These are phyloP conservation scores for Folsomia manolachei DNA, from an alignment of 2,888 invertebrate species.

Conservation along the genomic window DNA sequence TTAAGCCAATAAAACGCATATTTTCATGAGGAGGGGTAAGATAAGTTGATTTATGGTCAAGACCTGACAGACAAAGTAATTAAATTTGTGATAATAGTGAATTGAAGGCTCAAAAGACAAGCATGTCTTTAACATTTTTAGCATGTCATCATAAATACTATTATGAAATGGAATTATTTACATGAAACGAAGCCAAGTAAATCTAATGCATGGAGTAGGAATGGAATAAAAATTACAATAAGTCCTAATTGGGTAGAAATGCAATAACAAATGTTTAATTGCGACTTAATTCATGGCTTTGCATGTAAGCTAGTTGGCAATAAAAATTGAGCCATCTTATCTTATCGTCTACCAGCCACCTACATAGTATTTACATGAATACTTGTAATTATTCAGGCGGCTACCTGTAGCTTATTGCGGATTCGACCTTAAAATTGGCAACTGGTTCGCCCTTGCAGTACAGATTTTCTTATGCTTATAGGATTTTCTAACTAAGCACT, in stretches of 20 bases:
- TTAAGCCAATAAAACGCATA: too few relatives aligned
- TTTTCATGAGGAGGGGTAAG: not conserved
- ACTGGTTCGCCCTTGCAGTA: too few relatives aligned
- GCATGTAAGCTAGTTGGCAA: not conserved
- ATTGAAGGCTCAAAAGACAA: not conserved
- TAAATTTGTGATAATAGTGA: not conserved
- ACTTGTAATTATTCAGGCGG: too few relatives aligned
- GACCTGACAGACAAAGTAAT: not conserved
- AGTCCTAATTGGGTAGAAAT: constrained; percentile 8
- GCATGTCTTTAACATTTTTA: not conserved
- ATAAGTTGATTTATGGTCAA: not conserved
- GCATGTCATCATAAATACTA: not conserved
- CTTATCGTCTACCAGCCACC: too few relatives aligned
- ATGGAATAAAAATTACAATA: not conserved
- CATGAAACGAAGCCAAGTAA: too few relatives aligned
- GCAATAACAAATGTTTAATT: not conserved
- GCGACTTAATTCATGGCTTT: not conserved
- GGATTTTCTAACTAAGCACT: too few relatives aligned
- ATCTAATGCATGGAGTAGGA: not conserved
- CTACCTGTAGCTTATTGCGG: too few relatives aligned
- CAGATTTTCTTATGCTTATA: too few relatives aligned
- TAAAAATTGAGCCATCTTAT: not conserved
- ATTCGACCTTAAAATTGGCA: too few relatives aligned
- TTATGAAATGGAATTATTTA: too few relatives aligned
- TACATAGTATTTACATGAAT: too few relatives aligned